These are phyloP conservation scores for Danio choprae DNA, from an alignment of 2,797 vertebrate genomes.

Conservation along the genomic window DNA sequence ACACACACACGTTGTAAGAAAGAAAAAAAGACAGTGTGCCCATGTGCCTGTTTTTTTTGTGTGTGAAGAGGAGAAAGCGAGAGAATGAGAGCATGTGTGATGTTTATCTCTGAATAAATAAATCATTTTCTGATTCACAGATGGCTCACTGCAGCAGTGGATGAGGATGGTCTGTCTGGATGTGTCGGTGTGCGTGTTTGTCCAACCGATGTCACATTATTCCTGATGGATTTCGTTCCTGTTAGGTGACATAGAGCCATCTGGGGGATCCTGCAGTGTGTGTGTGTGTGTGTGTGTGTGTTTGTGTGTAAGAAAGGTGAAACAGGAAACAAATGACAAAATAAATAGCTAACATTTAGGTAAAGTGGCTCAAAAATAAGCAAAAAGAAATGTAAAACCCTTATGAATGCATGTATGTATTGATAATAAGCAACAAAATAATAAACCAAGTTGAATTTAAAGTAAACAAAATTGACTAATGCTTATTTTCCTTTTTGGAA, in stretches of 20 bases:
- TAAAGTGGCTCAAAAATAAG: not conserved
- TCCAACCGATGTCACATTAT: slow-evolving; percentile 59
- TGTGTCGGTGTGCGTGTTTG: slow-evolving; percentile 44
- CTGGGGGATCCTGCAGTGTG: slow-evolving; percentile 47
- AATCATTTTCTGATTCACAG: slow-evolving; percentile 61
- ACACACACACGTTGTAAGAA: not conserved
- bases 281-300: slow-evolving; percentile 23
- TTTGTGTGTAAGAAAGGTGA: slow-evolving; percentile 28
- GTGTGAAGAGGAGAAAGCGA: slow-evolving; percentile 18
- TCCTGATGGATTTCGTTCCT: slow-evolving; percentile 62
- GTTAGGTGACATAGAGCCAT: slow-evolving; percentile 61
- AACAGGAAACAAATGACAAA: slow-evolving; percentile 6
- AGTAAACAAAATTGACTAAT: not conserved
- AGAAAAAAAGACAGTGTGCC: not conserved
- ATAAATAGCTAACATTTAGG: not conserved
- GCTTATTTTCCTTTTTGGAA: not conserved
- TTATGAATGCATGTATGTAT: slow-evolving; percentile 5
- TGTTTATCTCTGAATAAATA: slow-evolving; percentile 61
- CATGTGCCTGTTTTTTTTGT: slow-evolving; percentile 29
- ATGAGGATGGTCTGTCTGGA: slow-evolving; percentile 53
- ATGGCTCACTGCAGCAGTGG: slow-evolving; percentile 60
- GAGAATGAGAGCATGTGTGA: slow-evolving; percentile 44
- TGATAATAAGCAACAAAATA: not conserved
- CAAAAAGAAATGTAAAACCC: not conserved
- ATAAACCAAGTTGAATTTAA: not conserved